Conservation (phyloP, 2,797 vertebrate genomes). For the Phrynocephalus forsythii region DNA sequence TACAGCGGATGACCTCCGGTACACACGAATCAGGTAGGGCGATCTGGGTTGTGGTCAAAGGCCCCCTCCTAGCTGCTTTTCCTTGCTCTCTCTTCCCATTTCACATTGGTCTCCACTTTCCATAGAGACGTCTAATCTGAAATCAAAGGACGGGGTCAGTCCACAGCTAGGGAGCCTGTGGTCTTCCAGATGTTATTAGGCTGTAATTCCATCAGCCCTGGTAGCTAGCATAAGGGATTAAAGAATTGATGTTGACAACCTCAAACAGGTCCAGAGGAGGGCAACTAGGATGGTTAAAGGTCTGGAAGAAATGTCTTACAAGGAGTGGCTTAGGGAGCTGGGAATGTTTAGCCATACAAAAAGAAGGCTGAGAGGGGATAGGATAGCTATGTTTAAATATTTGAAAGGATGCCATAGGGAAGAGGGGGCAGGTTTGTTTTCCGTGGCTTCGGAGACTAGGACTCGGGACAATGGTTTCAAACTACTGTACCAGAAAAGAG, state of each 20-base stretch:
- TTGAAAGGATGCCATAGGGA: no score
- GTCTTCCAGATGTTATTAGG: neutral
- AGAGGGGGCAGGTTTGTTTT: no score
- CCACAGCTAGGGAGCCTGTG: neutral
- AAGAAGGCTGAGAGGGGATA: no score
- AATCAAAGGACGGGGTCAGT: neutral
- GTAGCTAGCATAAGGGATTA: neutral
- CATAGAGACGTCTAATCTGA: neutral
- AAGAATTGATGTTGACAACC: neutral
- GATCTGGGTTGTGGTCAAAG: neutral
- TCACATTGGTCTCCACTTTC: neutral
- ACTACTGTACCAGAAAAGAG: no score
- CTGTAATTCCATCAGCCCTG: neutral
- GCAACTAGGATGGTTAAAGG: no score
- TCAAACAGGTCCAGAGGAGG: no score
- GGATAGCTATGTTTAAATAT: no score
- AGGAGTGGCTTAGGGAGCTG: no score
- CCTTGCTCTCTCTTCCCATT: neutral
- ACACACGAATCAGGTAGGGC: constrained; percentile 85
- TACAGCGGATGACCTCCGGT: constrained; percentile 86
- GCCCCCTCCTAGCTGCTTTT: neutral
- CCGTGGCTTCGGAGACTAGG: no score
- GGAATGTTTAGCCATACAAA: no score
- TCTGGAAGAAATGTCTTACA: no score
- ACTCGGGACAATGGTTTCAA: no score